phyloP scores from a whole-genome alignment of 2,113 vertebrate species.

The Tachysurus fulvidraco region DNA sequence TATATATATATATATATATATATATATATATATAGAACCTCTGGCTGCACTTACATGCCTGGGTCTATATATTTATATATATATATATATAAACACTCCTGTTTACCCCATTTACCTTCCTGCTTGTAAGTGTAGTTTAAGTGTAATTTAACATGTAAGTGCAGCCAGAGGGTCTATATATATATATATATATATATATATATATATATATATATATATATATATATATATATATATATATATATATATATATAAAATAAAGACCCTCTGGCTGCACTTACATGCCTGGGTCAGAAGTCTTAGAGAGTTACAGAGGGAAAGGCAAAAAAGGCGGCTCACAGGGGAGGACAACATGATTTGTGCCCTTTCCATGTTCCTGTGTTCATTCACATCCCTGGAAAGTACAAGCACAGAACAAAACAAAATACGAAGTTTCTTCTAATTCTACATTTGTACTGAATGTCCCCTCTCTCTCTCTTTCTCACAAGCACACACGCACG shows the following conservation, averaged over 20 bases:
- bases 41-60: too few relatives aligned
- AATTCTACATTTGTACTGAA: not conserved
- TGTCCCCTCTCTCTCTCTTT: not conserved
- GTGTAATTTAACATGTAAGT: too few relatives aligned
- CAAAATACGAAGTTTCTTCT: constrained; percentile 3
- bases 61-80: too few relatives aligned
- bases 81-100: too few relatives aligned
- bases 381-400: not conserved
- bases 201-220: too few relatives aligned
- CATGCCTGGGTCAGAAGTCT: constrained; percentile 21
- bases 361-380: not conserved
- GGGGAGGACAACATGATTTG: not conserved
- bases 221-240: too few relatives aligned
- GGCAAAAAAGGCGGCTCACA: not conserved
- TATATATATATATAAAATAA: not conserved
- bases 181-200: too few relatives aligned
- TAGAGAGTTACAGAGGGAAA: not conserved
- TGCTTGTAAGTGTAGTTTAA: too few relatives aligned
- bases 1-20: too few relatives aligned
- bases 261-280: constrained; percentile 20
- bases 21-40: too few relatives aligned
- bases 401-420: constrained; percentile 4
- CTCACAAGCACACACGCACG: not conserved
- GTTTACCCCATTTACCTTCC: constrained; percentile 9
- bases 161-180: too few relatives aligned